These are phyloP conservation scores for Drosophila prosaltans DNA, from an alignment of 1,140 invertebrate species.

Conservation along the genomic window DNA sequence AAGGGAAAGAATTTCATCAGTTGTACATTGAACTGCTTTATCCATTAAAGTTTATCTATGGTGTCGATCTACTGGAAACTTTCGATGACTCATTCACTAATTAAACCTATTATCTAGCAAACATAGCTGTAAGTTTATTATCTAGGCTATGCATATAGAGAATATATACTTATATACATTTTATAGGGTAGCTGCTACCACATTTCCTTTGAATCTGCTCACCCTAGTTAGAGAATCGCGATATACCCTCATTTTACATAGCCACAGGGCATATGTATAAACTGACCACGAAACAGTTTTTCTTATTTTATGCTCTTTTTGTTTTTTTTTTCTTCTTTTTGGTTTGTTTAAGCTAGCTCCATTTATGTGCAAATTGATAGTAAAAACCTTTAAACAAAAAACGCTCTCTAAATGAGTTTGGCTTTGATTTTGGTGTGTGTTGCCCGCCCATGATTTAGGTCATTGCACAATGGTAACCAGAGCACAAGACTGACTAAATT, in stretches of 20 bases:
- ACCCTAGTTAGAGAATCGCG: neutral
- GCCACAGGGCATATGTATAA: neutral
- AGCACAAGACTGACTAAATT: conserved; percentile 63
- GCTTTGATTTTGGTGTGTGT: conserved; percentile 59
- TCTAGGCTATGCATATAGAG: too few relatives aligned
- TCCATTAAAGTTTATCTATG: too few relatives aligned
- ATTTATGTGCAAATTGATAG: conserved; percentile 70
- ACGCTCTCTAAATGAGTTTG: conserved; percentile 48
- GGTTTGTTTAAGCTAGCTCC: conserved; percentile 22
- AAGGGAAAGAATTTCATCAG: too few relatives aligned
- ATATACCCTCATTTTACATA: neutral
- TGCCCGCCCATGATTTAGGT: conserved; percentile 64
- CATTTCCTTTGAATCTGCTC: too few relatives aligned
- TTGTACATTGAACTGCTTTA: too few relatives aligned
- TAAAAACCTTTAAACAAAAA: conserved; percentile 44
- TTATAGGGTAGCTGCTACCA: too few relatives aligned
- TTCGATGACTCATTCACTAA: too few relatives aligned
- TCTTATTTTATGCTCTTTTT: conserved; percentile 8
- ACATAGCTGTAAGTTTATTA: too few relatives aligned
- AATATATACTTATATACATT: too few relatives aligned
- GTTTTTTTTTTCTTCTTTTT: conserved; percentile 1
- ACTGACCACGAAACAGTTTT: conserved; percentile 27
- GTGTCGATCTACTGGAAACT: too few relatives aligned
- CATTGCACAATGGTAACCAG: conserved; percentile 80
- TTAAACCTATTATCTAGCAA: too few relatives aligned